These are phyloP conservation scores for Heterochromis multidens DNA, from an alignment of 2,113 vertebrate genomes.

Conservation along the genomic window DNA sequence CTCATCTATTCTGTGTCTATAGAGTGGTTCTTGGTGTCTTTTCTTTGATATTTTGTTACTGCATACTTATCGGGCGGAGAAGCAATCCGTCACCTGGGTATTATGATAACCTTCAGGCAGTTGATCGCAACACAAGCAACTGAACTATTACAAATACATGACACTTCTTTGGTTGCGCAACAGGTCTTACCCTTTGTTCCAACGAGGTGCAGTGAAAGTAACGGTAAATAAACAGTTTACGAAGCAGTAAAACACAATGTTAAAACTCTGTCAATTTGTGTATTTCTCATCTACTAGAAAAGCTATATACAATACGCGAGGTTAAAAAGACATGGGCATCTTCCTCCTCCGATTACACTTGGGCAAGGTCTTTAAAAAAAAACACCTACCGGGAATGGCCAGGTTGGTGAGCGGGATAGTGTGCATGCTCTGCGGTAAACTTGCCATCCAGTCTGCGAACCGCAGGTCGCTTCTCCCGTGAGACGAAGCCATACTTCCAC, in stretches of 20 bases:
- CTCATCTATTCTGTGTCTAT: neutral
- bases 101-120: neutral
- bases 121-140: neutral
- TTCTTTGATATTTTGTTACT: neutral
- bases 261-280: neutral
- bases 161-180: constrained; percentile 60
- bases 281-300: neutral
- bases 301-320: neutral
- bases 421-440: constrained; percentile 88
- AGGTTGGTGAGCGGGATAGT: constrained; percentile 87
- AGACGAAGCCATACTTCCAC: constrained; percentile 88
- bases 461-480: constrained; percentile 87
- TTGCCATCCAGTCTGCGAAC: constrained; percentile 95
- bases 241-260: neutral
- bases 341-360: neutral
- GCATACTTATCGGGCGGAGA: neutral
- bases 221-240: neutral
- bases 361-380: neutral
- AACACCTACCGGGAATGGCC: constrained; percentile 89
- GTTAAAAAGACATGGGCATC: neutral
- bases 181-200: constrained; percentile 62
- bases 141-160: neutral
- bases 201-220: neutral
- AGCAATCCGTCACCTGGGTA: neutral
- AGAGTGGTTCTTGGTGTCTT: neutral